Percentiles rank a stretch among this genome's conserved stretches.
phyloP scores from a whole-genome alignment of 2,113 vertebrate genomes.

The Spea bombifrons region DNA sequence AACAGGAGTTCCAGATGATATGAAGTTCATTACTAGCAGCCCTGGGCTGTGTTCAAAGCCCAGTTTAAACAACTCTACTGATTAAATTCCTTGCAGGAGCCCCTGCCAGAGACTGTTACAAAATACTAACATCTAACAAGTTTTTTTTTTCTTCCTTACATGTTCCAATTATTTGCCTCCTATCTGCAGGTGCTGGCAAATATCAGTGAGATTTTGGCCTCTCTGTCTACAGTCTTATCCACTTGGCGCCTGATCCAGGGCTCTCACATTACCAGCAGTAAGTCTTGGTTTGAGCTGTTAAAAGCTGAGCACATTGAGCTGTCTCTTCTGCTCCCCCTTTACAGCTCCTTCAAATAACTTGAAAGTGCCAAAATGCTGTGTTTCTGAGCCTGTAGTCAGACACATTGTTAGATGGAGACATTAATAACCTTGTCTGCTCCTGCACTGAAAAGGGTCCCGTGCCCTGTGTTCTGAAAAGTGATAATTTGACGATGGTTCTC shows the following conservation, averaged over 20 bases:
- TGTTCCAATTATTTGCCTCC: constrained; percentile 73
- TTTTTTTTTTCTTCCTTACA: constrained; percentile 62
- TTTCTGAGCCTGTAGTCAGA: constrained; percentile 46
- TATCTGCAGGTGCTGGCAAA: constrained; percentile 80
- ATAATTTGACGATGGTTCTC: constrained; percentile 44
- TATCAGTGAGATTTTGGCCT: constrained; percentile 62
- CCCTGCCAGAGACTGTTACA: constrained; percentile 73
- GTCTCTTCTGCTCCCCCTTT: constrained; percentile 46
- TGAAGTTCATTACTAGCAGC: constrained; percentile 70
- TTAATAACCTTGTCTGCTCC: constrained; percentile 16
- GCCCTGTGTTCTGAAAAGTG: constrained; percentile 32
- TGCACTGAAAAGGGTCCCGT: constrained; percentile 23
- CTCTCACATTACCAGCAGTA: constrained; percentile 66
- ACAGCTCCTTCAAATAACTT: constrained; percentile 46
- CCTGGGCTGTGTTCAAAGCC: constrained; percentile 66
- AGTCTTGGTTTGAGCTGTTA: constrained; percentile 69
- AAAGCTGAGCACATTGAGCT: constrained; percentile 61
- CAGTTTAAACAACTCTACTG: constrained; percentile 76
- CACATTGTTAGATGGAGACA: constrained; percentile 36
- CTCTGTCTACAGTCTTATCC: constrained; percentile 78
- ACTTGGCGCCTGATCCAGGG: constrained; percentile 72
- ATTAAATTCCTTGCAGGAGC: constrained; percentile 77
- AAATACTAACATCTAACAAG: constrained; percentile 69
- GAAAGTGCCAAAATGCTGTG: constrained; percentile 37
- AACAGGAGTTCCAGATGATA: constrained; percentile 75